Evolutionary conservation across 2,888 invertebrate species (phyloP), one percentile per base, ranked within the genome.

Genomic region (Mythimna lalbum): DNA sequence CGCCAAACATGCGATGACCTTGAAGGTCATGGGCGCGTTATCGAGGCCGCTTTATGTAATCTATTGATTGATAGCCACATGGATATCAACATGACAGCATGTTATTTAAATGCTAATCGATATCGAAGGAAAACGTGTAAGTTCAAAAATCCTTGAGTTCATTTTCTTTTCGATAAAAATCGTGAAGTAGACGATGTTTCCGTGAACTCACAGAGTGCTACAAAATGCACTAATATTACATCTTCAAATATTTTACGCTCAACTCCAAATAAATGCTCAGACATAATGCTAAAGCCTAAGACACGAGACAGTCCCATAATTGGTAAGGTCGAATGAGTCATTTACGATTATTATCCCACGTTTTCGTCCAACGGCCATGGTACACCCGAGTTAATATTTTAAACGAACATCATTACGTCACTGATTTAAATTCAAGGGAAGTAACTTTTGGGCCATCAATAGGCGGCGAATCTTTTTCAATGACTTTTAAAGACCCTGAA

Each of bases 281-380:
- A 31, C 31, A 63, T 14, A 39, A 14, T 4, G 1, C 6, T 7
- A 31, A 73, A 36, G 62, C 49, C 55, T 21, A 57, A 52, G 47
- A 60, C 57, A 73, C 59, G 68, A 82, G 53, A 63, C 71, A 21
- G 63, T 68, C 68, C 86, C 80, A 77, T 87, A 87, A 84, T 83
- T 84, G 85, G 83, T 74, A 56, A 86, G 85, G 84, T 75, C 81
- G 76, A 21, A 53, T 86, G 87, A 86, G 47, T 87, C 87, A 87
- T 60, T 55, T 65, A 49, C 50, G 75, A 69, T 65, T 74, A 75
- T 78, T 82, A 71, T 71, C 72, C 59, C 57, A 67, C 69, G 73
- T 81, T 76, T 81, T 82, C 49, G 69, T 56, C 60, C 73, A 66
- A 59, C 39, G 80, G 57, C 80, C 78, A 61, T 83, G 83, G 62